These are phyloP conservation scores for Anagyrus pseudococci DNA, from an alignment of 2,888 invertebrate genomes.

Conservation along the genomic window DNA sequence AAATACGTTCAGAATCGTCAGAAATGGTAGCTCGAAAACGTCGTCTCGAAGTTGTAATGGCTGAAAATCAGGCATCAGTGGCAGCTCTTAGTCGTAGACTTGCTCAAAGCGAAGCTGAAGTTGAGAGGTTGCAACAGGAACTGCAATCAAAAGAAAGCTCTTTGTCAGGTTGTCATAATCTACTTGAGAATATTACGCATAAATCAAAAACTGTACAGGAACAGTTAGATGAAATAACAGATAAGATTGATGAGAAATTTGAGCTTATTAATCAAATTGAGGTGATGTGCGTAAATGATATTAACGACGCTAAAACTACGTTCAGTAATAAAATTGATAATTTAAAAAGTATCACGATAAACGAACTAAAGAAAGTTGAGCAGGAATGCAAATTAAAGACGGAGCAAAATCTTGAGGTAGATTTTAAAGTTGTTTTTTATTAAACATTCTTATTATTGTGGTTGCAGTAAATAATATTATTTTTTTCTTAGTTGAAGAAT, in stretches of 20 bases:
- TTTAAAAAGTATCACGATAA: slow-evolving; percentile 45
- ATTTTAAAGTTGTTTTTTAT: not conserved
- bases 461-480: not conserved
- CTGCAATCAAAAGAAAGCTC: slow-evolving; percentile 49
- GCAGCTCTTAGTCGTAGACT: slow-evolving; percentile 51
- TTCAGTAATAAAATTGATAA: slow-evolving; percentile 51
- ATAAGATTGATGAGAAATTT: slow-evolving; percentile 49
- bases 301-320: slow-evolving; percentile 47
- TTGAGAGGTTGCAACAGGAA: slow-evolving; percentile 52
- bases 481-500: slow-evolving; percentile 45
- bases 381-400: slow-evolving; percentile 45
- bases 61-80: slow-evolving; percentile 56
- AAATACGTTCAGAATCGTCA: slow-evolving; percentile 55
- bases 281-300: slow-evolving; percentile 47
- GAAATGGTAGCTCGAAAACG: slow-evolving; percentile 55
- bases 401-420: slow-evolving; percentile 49
- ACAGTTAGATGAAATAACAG: slow-evolving; percentile 48
- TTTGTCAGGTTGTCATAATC: slow-evolving; percentile 49
- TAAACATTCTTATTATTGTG: not conserved
- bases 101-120: slow-evolving; percentile 53
- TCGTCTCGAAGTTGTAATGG: slow-evolving; percentile 55
- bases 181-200: slow-evolving; percentile 49
- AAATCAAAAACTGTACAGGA: slow-evolving; percentile 52
- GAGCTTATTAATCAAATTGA: slow-evolving; percentile 51
- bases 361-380: slow-evolving; percentile 47